Conservation (phyloP, 2,797 vertebrate species). For the Pseudochirops corinnae region DNA sequence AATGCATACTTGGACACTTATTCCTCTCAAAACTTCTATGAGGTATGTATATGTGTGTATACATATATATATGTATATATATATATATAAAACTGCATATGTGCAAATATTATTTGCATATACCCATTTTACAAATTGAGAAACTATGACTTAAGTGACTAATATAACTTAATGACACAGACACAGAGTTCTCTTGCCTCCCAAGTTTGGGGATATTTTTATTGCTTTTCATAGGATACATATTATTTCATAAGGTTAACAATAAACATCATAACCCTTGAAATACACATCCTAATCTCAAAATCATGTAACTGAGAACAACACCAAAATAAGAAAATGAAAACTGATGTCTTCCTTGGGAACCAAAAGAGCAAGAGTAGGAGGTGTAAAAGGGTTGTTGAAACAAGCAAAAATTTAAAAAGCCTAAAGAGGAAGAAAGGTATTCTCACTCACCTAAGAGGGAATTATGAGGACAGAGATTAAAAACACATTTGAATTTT, state of each 20-base stretch:
- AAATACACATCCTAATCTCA: not conserved
- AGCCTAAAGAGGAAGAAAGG: conserved; percentile 36
- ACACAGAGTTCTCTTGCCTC: not conserved
- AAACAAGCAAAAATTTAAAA: conserved; percentile 53
- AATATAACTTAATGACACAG: not conserved
- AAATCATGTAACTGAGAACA: not conserved
- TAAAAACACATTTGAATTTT: conserved; percentile 68
- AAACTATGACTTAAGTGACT: not conserved
- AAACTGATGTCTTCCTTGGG: not conserved
- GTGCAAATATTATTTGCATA: not conserved
- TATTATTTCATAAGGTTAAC: not conserved
- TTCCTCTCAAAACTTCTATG: not conserved
- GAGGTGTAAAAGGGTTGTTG: conserved; percentile 28
- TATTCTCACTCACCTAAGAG: conserved; percentile 54
- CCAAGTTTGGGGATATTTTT: not conserved
- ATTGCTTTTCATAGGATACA: not conserved
- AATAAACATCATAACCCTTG: not conserved
- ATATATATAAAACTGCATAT: not conserved
- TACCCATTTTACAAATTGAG: not conserved
- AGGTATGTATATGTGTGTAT: too few relatives aligned
- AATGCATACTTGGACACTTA: not conserved
- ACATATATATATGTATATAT: not conserved
- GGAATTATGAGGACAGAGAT: conserved; percentile 61
- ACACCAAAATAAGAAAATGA: not conserved
- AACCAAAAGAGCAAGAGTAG: not conserved